phyloP scores from a whole-genome alignment of 53 echinoderm and acorn worm genomes.

The Apostichopus leukothele region DNA sequence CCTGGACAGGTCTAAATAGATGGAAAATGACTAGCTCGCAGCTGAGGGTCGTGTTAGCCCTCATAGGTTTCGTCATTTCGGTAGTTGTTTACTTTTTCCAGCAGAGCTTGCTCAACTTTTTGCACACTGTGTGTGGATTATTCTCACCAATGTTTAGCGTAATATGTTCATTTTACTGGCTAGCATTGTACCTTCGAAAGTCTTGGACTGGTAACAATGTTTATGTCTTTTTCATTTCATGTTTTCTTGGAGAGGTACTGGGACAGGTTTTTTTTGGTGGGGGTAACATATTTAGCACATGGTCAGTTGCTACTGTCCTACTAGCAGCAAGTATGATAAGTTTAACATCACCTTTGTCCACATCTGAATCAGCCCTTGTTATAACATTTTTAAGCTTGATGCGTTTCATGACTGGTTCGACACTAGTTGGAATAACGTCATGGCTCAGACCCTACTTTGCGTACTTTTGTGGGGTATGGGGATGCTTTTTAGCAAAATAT shows the following conservation, averaged over 20 bases:
- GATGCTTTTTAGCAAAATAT: conserved; percentile 88
- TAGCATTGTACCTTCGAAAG: conserved; percentile 91
- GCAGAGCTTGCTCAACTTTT: conserved; percentile 69
- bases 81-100: conserved; percentile 78
- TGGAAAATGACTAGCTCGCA: conserved; percentile 70
- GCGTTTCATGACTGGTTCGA: conserved; percentile 92
- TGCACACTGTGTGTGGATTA: conserved; percentile 85
- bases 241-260: conserved; percentile 84
- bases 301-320: conserved; percentile 86
- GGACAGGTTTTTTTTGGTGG: conserved; percentile 87
- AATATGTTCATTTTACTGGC: conserved; percentile 96
- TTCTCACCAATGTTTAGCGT: conserved; percentile 96
- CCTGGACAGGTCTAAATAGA: conserved; percentile 90
- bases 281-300: conserved; percentile 76
- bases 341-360: conserved; percentile 83
- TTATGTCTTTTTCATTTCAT: conserved; percentile 93
- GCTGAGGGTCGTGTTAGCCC: conserved; percentile 61
- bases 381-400: conserved; percentile 95
- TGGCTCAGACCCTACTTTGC: conserved; percentile 92
- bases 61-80: conserved; percentile 59
- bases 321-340: conserved; percentile 75
- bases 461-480: conserved; percentile 94
- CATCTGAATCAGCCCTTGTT: conserved; percentile 83
- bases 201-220: conserved; percentile 98
- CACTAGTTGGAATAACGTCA: conserved; percentile 72